Base-by-base conservation (phyloP, 2,888 invertebrate genomes). In the Heliconius charithonia region DNA sequence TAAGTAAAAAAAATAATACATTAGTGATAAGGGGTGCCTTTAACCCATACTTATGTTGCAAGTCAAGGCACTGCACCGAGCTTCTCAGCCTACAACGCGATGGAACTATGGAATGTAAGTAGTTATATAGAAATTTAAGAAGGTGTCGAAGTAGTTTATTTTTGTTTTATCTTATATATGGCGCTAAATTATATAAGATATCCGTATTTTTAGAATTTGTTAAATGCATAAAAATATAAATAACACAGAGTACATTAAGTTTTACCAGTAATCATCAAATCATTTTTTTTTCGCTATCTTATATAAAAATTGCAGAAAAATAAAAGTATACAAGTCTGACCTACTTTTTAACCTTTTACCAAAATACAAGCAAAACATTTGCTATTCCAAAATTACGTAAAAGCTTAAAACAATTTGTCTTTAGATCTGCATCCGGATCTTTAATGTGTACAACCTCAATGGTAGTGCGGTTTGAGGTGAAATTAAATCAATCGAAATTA, bases 381-480 rank as follows among this genome's bases (percentile, higher is more conserved):
- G 63, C 25, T 63, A 27, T 62, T 74, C 10, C 27, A 32, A 41
- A 27, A 74, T 73, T 62, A 73, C 63, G 63, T 83, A 82, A 83
- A 81, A 81, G 81, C 81, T 83, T 81, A 80, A 82, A 83, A 83
- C 83, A 83, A 83, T 84, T 83, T 82, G 83, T 84, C 83, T 80
- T 79, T 78, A 76, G 81, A 82, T 82, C 81, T 81, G 81, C 80
- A 81, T 81, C 80, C 79, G 79, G 78, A 62, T 74, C 72, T 76
- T 79, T 82, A 80, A 83, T 80, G 79, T 78, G 80, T 76, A 75
- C 78, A 73, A 41, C 45, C 69, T 32, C 63, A 16, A 62, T 65
- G 74, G 74, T 73, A 76, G 56, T 56, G 56, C 13, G 25, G 41
- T 51, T n/a, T 67, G 74, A 22, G 22, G 25, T 59, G 2, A 27